A percentile compares a stretch with the other conserved stretches of the same genome.
Evolutionary conservation across 2,888 invertebrate species (phyloP).

Genomic region (Polietes domitor): DNA sequence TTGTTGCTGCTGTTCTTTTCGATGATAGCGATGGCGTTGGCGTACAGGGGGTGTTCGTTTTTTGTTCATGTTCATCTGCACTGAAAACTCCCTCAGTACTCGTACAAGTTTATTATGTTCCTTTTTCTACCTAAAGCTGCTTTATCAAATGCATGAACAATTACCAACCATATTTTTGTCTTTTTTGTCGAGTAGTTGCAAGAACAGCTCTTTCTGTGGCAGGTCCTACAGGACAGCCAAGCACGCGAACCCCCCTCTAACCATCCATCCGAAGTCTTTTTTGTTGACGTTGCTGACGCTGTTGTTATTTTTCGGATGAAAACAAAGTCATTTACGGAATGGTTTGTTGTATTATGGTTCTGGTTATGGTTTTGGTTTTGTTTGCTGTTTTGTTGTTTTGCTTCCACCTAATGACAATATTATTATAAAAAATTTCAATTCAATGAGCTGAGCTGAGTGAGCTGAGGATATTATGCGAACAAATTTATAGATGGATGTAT

Average conservation of each 20-base stretch:
- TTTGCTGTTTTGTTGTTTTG: neutral
- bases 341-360: constrained; percentile 4
- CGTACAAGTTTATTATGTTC: constrained; percentile 19
- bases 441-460: constrained; percentile 4
- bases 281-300: constrained; percentile 30
- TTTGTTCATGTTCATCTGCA: constrained; percentile 1
- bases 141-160: constrained; percentile 58
- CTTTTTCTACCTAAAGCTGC: constrained; percentile 36
- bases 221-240: neutral
- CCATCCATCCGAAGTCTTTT: neutral
- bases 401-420: constrained; percentile 49
- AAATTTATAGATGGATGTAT: too few species aligned
- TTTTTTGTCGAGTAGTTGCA: neutral
- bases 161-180: constrained; percentile 48
- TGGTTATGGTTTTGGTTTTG: neutral
- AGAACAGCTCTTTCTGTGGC: neutral
- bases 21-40: neutral
- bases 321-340: constrained; percentile 44
- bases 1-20: constrained; percentile 15
- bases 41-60: neutral
- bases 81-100: neutral
- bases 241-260: neutral
- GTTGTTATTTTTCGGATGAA: constrained; percentile 37
- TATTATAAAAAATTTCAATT: constrained; percentile 30
- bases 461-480: neutral